phyloP scores from a whole-genome alignment of 2,888 invertebrate genomes.

The Gnatocerus cornutus region DNA sequence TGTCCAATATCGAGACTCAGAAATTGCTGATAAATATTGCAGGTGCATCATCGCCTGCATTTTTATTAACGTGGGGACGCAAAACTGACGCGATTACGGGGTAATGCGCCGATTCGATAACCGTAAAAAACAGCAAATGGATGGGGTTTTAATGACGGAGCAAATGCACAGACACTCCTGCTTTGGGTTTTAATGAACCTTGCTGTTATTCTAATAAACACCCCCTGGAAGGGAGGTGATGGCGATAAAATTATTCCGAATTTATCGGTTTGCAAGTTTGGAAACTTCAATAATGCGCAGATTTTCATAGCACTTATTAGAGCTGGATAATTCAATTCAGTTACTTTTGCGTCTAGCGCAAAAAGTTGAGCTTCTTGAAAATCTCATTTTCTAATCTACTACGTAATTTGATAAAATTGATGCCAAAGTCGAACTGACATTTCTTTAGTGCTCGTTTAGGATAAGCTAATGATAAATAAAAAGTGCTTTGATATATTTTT shows the following conservation, averaged over 20 bases:
- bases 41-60: constrained; percentile 63
- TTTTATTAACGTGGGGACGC: constrained; percentile 58
- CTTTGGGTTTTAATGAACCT: constrained; percentile 3
- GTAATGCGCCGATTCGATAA: constrained; percentile 31
- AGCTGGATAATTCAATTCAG: too few relatives aligned
- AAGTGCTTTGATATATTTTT: too few relatives aligned
- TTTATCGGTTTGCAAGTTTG: too few relatives aligned
- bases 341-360: too few relatives aligned
- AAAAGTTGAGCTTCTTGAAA: too few relatives aligned
- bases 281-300: too few relatives aligned
- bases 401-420: too few relatives aligned
- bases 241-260: neutral
- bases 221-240: neutral
- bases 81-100: constrained; percentile 18
- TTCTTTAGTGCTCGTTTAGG: too few relatives aligned
- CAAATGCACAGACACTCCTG: constrained; percentile 17
- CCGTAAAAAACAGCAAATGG: constrained; percentile 30
- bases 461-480: too few relatives aligned
- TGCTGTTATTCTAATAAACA: neutral
- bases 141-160: constrained; percentile 24
- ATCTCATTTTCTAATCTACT: too few relatives aligned
- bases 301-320: too few relatives aligned
- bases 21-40: constrained; percentile 64
- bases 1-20: constrained; percentile 60
- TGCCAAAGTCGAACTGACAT: too few relatives aligned